Conservation (phyloP, 2,797 vertebrate species). For the Anolis apletophallus region DNA sequence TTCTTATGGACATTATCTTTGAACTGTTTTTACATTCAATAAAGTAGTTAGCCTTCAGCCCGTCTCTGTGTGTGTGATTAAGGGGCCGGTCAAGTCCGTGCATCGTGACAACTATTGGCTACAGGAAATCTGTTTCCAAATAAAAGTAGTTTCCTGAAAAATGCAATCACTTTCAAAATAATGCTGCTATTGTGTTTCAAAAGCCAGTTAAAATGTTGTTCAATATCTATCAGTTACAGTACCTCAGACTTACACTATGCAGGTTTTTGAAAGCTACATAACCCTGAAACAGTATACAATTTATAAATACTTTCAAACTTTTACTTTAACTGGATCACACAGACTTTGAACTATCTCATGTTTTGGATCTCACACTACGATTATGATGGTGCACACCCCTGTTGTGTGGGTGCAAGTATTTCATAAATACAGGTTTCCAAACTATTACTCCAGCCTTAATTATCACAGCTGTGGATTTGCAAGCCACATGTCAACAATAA, state of each 20-base stretch:
- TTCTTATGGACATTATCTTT: too few species aligned
- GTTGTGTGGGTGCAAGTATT: background rate
- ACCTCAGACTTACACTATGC: background rate
- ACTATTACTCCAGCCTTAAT: background rate
- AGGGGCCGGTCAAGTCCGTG: too few species aligned
- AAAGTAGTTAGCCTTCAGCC: too few species aligned
- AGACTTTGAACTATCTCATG: background rate
- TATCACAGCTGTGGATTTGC: background rate
- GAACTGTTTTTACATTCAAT: too few species aligned
- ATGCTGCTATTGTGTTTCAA: accelerated
- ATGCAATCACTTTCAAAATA: background rate
- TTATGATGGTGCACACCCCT: background rate
- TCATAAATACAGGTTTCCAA: background rate
- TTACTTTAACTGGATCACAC: slow-evolving; percentile 47
- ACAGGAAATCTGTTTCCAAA: background rate
- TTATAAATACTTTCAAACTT: slow-evolving; percentile 24
- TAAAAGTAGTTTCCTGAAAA: background rate
- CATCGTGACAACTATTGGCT: too few species aligned
- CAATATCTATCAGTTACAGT: background rate
- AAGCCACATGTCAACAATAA: background rate
- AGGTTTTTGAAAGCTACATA: background rate
- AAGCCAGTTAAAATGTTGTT: slow-evolving; percentile 5
- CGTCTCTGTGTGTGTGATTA: too few species aligned
- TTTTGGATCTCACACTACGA: background rate
- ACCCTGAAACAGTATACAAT: background rate